Base-by-base conservation (phyloP, 2,113 vertebrate genomes). In the Chrysochloris asiatica region DNA sequence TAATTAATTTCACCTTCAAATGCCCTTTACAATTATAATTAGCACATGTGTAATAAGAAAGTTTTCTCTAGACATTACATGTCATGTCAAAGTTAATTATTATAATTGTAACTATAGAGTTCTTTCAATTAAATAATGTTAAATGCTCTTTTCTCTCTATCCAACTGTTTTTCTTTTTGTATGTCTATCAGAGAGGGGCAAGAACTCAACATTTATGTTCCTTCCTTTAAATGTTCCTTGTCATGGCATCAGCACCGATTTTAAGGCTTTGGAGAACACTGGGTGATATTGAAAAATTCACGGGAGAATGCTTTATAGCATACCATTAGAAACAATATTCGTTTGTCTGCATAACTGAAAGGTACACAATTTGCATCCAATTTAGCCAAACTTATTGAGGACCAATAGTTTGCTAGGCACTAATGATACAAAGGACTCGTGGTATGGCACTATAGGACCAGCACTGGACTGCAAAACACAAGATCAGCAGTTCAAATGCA, bases 11-110 rank as follows among this genome's bases (percentile, higher is more conserved):
- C 71, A 95, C 69, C 83, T 96, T 95, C 95, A 96, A 30, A 43
- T 96, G 96, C 26, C 8, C 95, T 97, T 95, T 90, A 88, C 82
- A 93, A 91, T 95, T 95, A 95, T 92, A 96, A 97, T 97, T 97
- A 97, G 95, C 93, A 79, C 86, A 93, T 92, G 36, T 73, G 83
- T 95, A 96, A 94, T 83, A 93, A 89, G 84, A 92, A 97, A 94
- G 71, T 96, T 96, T 97, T 95, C 96, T 97, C 95, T 96, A 94
- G 93, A 72, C 97, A 97, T 92, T 95, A 94, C 52, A 92, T 93
- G 71, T 81, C 85, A 88, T 95, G 72, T 89, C 8, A n/a, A 88
- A 95, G 36, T 89, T 97, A 97, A 97, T 97, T 94, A 96, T 93
- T 96, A 30, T 80, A 93, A 92, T 95, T 97, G 96, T 95, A 95